Evolutionary conservation across 2,888 invertebrate genomes (phyloP).

Genomic region (Lysandra coridon): DNA sequence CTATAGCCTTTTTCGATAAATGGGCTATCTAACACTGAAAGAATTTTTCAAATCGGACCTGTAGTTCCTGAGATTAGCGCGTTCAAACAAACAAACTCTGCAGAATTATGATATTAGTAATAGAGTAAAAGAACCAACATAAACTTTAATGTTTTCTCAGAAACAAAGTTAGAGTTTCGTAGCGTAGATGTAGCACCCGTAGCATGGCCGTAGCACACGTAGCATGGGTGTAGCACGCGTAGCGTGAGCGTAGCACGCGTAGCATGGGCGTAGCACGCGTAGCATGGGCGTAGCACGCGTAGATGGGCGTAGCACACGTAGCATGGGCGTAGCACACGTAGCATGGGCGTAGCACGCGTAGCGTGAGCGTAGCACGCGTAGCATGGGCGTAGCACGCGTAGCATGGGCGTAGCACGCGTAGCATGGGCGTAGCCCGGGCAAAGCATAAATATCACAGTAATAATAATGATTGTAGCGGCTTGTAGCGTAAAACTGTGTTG

Average conservation of each 20-base stretch:
- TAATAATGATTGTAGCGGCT: too few species aligned
- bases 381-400: neutral
- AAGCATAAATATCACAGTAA: too few species aligned
- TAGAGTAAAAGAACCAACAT: too few species aligned
- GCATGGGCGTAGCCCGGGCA: too few species aligned
- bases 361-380: neutral
- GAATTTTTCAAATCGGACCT: too few species aligned
- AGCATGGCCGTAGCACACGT: neutral
- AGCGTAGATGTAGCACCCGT: neutral
- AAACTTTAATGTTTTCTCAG: too few species aligned
- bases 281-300: neutral
- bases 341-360: neutral
- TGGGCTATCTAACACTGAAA: too few species aligned
- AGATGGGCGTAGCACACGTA: neutral
- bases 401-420: neutral
- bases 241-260: neutral
- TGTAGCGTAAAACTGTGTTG: too few species aligned
- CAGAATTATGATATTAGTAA: too few species aligned
- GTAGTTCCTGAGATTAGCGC: too few species aligned
- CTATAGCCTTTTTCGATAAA: too few species aligned
- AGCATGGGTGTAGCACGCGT: neutral
- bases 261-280: neutral
- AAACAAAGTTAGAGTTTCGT: neutral
- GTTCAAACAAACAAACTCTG: too few species aligned
- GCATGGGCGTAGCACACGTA: neutral